Percentiles rank a stretch among this genome's conserved stretches.
These are phyloP conservation scores for Triops cancriformis DNA, from an alignment of 1,140 invertebrate genomes.

Conservation along the genomic window DNA sequence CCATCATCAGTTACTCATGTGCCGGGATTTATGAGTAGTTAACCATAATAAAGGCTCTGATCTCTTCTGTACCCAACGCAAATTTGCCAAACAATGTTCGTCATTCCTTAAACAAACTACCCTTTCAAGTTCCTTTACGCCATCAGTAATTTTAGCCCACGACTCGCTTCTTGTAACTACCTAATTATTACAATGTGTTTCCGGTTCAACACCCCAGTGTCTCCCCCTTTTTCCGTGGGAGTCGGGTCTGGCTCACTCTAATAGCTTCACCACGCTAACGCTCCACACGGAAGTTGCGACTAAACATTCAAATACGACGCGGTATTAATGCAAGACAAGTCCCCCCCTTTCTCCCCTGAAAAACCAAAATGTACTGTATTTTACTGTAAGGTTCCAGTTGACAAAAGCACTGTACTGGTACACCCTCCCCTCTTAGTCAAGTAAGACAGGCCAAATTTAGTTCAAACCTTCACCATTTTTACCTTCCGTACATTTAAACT, in stretches of 20 bases:
- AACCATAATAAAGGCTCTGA: not conserved
- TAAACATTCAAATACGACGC: not conserved
- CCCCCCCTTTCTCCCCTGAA: not conserved
- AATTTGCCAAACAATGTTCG: constrained; percentile 6
- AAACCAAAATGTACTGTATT: not conserved
- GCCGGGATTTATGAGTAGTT: not conserved
- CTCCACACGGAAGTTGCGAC: not conserved
- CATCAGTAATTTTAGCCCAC: not conserved
- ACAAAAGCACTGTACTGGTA: too few species aligned
- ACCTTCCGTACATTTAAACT: too few species aligned
- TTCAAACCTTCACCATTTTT: too few species aligned
- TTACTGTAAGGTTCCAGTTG: too few species aligned
- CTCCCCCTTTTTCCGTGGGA: not conserved
- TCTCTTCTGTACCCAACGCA: not conserved
- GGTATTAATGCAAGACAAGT: not conserved
- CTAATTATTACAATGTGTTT: constrained; percentile 7
- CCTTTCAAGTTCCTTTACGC: not conserved
- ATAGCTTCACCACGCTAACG: not conserved
- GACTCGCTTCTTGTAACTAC: not conserved
- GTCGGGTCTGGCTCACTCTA: not conserved
- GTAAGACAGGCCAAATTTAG: too few species aligned
- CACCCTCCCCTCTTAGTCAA: too few species aligned
- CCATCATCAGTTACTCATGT: not conserved
- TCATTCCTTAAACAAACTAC: not conserved
- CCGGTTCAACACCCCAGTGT: constrained; percentile 1